Evolutionary conservation across 2,113 vertebrate species (phyloP).

Genomic region (Oophaga pumilio): DNA sequence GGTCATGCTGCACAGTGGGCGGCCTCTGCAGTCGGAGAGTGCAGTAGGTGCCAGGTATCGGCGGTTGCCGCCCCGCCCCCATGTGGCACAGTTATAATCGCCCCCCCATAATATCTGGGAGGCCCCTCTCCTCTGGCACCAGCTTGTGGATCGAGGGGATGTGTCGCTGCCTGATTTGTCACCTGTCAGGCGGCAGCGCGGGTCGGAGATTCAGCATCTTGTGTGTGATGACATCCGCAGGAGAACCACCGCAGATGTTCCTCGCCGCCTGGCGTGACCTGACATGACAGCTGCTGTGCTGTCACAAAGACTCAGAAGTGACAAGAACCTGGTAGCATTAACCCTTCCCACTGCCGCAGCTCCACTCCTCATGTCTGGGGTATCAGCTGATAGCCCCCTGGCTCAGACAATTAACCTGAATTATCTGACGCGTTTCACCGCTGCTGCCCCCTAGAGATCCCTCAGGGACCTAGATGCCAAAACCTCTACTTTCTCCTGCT

Average conservation of each 20-base stretch:
- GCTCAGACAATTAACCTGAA: no score
- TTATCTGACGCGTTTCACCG: no score
- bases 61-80: background rate
- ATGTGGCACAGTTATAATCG: no score
- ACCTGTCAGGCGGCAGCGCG: background rate
- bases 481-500: no score
- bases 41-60: no score
- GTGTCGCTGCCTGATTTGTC: background rate
- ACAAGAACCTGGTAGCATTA: background rate
- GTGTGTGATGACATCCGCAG: background rate
- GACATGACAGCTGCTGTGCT: background rate
- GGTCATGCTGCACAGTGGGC: no score
- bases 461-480: no score
- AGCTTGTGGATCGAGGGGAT: background rate
- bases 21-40: no score
- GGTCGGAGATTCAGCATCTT: background rate
- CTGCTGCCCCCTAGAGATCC: no score
- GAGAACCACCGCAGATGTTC: background rate
- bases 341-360: background rate
- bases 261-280: background rate
- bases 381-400: no score
- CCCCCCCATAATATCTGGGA: background rate
- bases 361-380: background rate
- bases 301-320: background rate
- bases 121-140: no score